A percentile compares a stretch with the other conserved stretches of the same genome.
phyloP scores from a whole-genome alignment of 2,113 vertebrate species.

The Oncorhynchus nerka region DNA sequence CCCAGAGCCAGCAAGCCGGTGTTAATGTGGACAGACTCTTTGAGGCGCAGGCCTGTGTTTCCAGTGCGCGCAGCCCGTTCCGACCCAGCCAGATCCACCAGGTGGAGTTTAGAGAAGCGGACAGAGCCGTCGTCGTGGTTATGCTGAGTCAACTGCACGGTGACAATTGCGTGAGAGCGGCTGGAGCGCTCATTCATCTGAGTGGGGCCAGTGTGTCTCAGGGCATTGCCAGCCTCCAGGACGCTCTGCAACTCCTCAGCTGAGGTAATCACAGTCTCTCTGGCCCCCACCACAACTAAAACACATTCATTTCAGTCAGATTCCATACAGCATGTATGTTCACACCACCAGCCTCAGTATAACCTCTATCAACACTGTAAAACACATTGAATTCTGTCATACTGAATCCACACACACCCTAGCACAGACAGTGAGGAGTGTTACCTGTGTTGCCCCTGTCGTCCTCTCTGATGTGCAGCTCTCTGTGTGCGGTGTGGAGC shows the following conservation, averaged over 20 bases:
- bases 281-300: slow-evolving; percentile 86
- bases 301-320: slow-evolving; percentile 13
- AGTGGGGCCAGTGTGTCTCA: slow-evolving; percentile 80
- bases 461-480: slow-evolving; percentile 87
- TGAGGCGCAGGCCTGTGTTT: slow-evolving; percentile 81
- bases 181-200: slow-evolving; percentile 88
- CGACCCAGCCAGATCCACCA: slow-evolving; percentile 92
- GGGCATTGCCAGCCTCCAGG: slow-evolving; percentile 78
- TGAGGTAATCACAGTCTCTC: slow-evolving; percentile 79
- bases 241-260: slow-evolving; percentile 82
- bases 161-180: slow-evolving; percentile 88
- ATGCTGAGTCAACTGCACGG: slow-evolving; percentile 77
- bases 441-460: slow-evolving; percentile 89
- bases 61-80: slow-evolving; percentile 86
- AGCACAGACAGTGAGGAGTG: slow-evolving; percentile 40
- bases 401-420: not conserved
- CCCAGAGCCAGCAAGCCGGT: slow-evolving; percentile 84
- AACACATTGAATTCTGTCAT: too few species aligned
- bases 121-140: slow-evolving; percentile 31
- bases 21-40: slow-evolving; percentile 88
- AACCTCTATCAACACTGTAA: not conserved
- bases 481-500: slow-evolving; percentile 77
- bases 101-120: slow-evolving; percentile 82
- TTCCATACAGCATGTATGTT: not conserved
- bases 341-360: not conserved